phyloP scores from a whole-genome alignment of 2,113 vertebrate genomes.

The Lagenorhynchus albirostris region DNA sequence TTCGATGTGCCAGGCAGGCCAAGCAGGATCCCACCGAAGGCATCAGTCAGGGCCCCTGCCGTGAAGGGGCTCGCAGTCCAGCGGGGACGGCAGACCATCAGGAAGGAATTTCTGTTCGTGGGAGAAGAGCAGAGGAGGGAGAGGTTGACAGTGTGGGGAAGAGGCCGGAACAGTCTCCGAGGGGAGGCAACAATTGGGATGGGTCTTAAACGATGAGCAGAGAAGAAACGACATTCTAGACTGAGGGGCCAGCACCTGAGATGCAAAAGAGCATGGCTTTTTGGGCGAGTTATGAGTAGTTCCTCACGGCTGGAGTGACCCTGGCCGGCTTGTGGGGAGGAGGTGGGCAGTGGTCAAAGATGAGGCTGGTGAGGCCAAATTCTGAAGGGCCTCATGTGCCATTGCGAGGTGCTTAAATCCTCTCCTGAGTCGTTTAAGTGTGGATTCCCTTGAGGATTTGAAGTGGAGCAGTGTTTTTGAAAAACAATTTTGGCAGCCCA shows the following conservation, averaged over 20 bases:
- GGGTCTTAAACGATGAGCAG: not conserved
- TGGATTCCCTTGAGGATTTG: not conserved
- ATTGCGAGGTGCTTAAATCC: accelerated
- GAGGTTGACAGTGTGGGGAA: not conserved
- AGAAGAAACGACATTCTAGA: not conserved
- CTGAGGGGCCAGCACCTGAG: not conserved
- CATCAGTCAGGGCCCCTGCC: not conserved
- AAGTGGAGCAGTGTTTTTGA: not conserved
- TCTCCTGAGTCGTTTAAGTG: not conserved
- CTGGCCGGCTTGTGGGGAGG: accelerated
- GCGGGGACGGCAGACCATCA: not conserved
- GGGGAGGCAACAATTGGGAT: not conserved
- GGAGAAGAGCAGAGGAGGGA: no score
- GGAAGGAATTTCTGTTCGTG: accelerated
- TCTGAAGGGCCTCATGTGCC: not conserved
- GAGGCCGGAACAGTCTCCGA: not conserved
- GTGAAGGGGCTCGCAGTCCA: not conserved
- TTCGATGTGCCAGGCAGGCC: not conserved
- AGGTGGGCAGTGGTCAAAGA: accelerated
- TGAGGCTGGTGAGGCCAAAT: not conserved
- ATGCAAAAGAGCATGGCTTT: accelerated
- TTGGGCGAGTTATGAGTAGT: not conserved
- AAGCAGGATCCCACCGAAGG: no score
- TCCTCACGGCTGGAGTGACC: no score
- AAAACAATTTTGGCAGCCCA: not conserved